A percentile compares a stretch with the other conserved stretches of the same genome.
phyloP scores from a whole-genome alignment of 2,113 vertebrate species.

The Hemicordylus capensis region DNA sequence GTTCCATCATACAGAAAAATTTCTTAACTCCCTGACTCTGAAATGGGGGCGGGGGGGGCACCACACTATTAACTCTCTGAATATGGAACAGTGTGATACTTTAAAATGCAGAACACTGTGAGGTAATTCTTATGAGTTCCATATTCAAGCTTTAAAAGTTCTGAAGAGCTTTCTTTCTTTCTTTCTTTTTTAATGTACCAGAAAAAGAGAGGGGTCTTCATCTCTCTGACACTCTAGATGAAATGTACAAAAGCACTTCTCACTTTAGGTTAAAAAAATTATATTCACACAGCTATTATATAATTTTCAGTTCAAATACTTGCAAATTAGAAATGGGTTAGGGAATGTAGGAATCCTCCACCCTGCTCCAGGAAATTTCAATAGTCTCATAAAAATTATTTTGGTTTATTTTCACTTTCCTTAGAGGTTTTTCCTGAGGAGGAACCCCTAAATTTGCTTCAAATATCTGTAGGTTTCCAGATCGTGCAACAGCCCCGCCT shows the following conservation, averaged over 20 bases:
- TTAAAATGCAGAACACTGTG: background rate
- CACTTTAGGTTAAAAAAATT: background rate
- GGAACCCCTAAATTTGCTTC: background rate
- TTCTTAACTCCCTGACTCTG: background rate
- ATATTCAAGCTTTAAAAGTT: background rate
- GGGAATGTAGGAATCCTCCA: background rate
- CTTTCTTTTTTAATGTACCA: background rate
- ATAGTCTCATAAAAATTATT: background rate
- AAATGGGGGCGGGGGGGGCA: too few relatives aligned
- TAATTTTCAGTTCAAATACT: background rate
- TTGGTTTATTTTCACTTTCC: background rate
- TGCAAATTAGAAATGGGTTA: background rate
- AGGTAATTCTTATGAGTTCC: background rate
- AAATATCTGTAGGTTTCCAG: too few relatives aligned
- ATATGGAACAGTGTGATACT: background rate
- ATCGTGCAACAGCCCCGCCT: too few relatives aligned
- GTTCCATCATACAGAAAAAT: background rate
- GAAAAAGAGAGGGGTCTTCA: background rate
- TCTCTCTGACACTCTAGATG: background rate
- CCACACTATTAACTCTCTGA: background rate
- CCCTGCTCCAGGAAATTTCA: background rate
- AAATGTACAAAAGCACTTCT: background rate
- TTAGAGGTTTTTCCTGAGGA: background rate
- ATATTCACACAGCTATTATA: background rate
- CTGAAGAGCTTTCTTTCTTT: background rate